Percentiles rank a stretch among this genome's conserved stretches.
phyloP scores from a whole-genome alignment of 1,140 invertebrate species.

The Megathymus violae region DNA sequence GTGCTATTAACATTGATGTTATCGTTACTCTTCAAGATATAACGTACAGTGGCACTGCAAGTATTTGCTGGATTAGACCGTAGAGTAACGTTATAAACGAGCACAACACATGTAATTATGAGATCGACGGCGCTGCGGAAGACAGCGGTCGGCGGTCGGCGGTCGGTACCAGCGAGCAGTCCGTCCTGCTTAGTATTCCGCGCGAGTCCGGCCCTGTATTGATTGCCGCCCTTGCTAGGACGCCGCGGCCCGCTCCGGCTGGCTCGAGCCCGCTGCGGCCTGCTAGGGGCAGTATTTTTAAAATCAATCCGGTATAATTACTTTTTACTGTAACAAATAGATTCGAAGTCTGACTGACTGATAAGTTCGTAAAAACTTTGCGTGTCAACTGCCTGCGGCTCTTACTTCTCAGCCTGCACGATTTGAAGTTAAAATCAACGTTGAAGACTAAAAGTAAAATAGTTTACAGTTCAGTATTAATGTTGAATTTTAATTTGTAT shows the following conservation, averaged over 20 bases:
- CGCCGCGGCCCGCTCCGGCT: constrained; percentile 44
- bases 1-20: too few relatives aligned
- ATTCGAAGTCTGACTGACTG: background rate
- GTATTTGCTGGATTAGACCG: too few relatives aligned
- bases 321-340: constrained; percentile 49
- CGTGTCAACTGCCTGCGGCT: too few relatives aligned
- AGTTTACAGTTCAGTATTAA: too few relatives aligned
- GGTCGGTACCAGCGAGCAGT: constrained; percentile 49
- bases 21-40: too few relatives aligned
- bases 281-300: constrained; percentile 62
- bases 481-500: too few relatives aligned
- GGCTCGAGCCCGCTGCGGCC: too few relatives aligned
- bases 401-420: too few relatives aligned
- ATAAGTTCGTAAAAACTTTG: background rate
- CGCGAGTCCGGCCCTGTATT: constrained; percentile 64
- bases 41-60: too few relatives aligned
- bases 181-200: constrained; percentile 74
- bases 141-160: constrained; percentile 35
- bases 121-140: constrained; percentile 37
- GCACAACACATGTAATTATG: constrained; percentile 48
- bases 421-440: too few relatives aligned
- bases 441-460: too few relatives aligned
- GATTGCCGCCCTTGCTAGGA: constrained; percentile 59
- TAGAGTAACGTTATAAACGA: constrained; percentile 27
- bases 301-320: constrained; percentile 74